Evolutionary conservation across 2,113 vertebrate species (phyloP), one percentile per base, ranked within the genome.

Genomic region (Melierax canorus): DNA sequence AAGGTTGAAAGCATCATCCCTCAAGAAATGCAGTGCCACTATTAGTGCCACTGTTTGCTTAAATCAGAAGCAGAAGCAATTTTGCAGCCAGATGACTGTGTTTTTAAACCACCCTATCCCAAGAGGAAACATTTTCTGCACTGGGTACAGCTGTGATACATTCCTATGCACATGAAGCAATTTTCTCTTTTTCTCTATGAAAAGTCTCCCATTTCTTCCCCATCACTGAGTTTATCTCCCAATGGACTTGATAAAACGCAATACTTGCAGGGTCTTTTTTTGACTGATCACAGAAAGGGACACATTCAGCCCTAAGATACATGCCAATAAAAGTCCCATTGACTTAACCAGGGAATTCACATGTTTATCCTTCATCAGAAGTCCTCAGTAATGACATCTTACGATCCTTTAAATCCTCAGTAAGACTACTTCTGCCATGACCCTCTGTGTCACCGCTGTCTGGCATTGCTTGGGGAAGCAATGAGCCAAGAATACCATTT

Each of bases 91-190:
- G 75, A 45, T 85, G 79, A 64, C 58, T 4, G 4, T 88, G 46
- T 45, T 94, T 94, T 85, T 58, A 91, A 89, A 76, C 38, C 55
- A 93, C 45, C 45, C 71, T 79, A 14, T 78, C 75, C 91, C 94
- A 85, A 15, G 64, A 89, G 95, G 53, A 90, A 87, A 53, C 13
- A 10, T 12, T 85, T 55, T 24, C 73, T 66, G 69, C 73, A 62
- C 7, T n/a, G 77, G 73, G 71, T 95, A 85, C 89, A 91, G 84
- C 92, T 97, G 94, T 48, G 92, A 96, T 43, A 86, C 62, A 85
- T 90, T 92, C 91, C 97, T 50, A 92, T 76, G 89, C 77, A 97
- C 96, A 95, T 93, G 29, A 86, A 90, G 71, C 78, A 53, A 92
- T 96, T 92, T 94, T 43, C 71, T 92, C 38, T 71, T 80, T 71